Percentiles rank a stretch among this genome's conserved stretches.
These are phyloP conservation scores for Andrena cerasifolii DNA, from an alignment of 1,140 invertebrate species.

Conservation along the genomic window DNA sequence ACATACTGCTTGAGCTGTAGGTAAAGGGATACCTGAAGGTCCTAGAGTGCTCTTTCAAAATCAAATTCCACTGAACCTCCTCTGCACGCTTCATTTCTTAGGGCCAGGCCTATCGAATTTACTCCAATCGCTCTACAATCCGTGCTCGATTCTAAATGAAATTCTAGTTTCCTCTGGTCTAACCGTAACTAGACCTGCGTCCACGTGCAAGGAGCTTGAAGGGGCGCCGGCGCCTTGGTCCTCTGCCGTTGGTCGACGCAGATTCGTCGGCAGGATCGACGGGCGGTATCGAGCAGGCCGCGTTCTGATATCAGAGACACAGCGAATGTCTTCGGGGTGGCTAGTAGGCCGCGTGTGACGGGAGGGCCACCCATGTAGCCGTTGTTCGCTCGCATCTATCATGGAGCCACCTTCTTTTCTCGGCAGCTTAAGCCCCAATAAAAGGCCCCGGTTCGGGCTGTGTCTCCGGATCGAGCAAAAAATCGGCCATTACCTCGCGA, in stretches of 20 bases:
- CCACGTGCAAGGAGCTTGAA: not conserved
- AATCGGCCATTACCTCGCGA: conserved; percentile 71
- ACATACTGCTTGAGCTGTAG: not conserved
- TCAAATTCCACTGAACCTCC: not conserved
- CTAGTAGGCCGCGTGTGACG: conserved; percentile 79
- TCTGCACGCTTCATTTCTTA: no score
- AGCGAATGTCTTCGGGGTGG: conserved; percentile 80
- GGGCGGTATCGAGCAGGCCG: conserved; percentile 39
- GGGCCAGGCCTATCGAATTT: no score
- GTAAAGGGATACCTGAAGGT: no score
- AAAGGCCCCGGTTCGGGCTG: conserved; percentile 74
- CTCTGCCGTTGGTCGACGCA: conserved; percentile 16
- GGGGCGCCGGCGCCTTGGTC: conserved; percentile 50
- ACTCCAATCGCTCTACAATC: no score
- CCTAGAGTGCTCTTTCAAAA: not conserved
- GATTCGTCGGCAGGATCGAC: conserved; percentile 34
- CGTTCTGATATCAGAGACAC: conserved; percentile 65
- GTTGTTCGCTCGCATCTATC: conserved; percentile 81
- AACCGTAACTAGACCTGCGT: no score
- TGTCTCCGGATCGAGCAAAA: conserved; percentile 77
- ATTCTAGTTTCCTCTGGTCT: no score
- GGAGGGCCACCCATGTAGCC: conserved; percentile 81
- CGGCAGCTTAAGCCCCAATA: conserved; percentile 77
- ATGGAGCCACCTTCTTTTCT: conserved; percentile 79
- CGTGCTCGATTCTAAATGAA: no score